phyloP scores from a whole-genome alignment of 1,140 invertebrate genomes.

The Penaeus indicus region DNA sequence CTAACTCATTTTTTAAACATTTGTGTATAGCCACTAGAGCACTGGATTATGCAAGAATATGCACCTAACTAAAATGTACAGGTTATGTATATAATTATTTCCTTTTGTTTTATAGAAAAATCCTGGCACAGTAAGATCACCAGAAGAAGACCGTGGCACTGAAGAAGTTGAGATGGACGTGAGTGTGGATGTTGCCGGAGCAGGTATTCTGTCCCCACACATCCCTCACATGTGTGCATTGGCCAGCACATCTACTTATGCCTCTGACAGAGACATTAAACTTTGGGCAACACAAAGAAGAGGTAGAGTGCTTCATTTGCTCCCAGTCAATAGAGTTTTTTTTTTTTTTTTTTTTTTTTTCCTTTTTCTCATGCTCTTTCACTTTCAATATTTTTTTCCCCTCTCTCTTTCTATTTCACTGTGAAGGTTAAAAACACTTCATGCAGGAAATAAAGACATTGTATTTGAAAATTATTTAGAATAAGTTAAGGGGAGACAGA shows the following conservation, averaged over 20 bases:
- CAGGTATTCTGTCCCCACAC: slow-evolving; percentile 45
- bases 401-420: too few relatives aligned
- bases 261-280: slow-evolving; percentile 51
- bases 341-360: too few relatives aligned
- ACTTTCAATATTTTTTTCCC: too few relatives aligned
- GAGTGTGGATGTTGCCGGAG: slow-evolving; percentile 47
- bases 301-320: slow-evolving; percentile 12
- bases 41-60: too few relatives aligned
- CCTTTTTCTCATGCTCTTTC: too few relatives aligned
- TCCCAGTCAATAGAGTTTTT: too few relatives aligned
- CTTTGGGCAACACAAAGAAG: slow-evolving; percentile 52
- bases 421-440: too few relatives aligned
- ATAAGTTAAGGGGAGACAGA: too few relatives aligned
- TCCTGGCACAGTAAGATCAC: slow-evolving; percentile 83
- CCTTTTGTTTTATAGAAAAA: slow-evolving; percentile 78
- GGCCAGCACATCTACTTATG: slow-evolving; percentile 47
- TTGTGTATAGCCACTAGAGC: too few relatives aligned
- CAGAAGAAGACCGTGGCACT: slow-evolving; percentile 83
- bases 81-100: not conserved
- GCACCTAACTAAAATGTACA: not conserved
- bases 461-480: too few relatives aligned
- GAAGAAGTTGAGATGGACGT: slow-evolving; percentile 55
- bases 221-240: slow-evolving; percentile 41
- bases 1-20: too few relatives aligned
- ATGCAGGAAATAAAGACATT: too few relatives aligned